These are phyloP conservation scores for Steinernema hermaphroditum DNA, from an alignment of 2,888 invertebrate genomes.

Conservation along the genomic window DNA sequence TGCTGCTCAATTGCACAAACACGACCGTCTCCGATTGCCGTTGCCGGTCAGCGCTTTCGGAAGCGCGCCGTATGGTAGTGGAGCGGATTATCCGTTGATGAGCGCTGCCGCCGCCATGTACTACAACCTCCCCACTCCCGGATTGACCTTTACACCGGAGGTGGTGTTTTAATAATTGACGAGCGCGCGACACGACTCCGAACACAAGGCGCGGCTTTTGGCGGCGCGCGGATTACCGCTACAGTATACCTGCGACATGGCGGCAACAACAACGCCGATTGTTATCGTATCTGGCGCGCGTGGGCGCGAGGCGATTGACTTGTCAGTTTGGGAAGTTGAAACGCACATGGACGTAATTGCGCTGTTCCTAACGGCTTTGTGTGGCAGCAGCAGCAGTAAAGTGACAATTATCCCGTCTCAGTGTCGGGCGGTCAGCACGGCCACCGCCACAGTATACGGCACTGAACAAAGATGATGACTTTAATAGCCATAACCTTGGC, in stretches of 20 bases:
- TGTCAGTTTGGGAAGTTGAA: conserved; percentile 20
- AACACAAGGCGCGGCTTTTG: neutral
- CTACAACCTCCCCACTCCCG: too few relatives aligned
- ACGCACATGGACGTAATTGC: conserved; percentile 22
- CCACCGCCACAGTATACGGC: neutral
- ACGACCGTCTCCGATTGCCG: conserved; percentile 1
- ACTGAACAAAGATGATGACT: neutral
- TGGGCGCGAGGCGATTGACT: conserved; percentile 12
- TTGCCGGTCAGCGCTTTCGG: conserved; percentile 23
- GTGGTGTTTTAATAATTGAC: conserved; percentile 26
- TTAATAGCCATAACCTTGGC: conserved; percentile 24
- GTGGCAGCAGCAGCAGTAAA: conserved; percentile 10
- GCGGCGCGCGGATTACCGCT: conserved; percentile 15
- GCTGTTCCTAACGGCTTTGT: conserved; percentile 28
- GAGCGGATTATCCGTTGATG: conserved; percentile 16
- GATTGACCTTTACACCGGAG: conserved; percentile 25
- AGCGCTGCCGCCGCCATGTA: neutral
- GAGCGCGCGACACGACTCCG: neutral
- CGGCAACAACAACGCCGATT: neutral
- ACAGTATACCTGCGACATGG: neutral
- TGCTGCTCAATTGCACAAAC: conserved; percentile 21
- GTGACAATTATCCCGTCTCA: conserved; percentile 24
- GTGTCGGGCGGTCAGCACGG: neutral
- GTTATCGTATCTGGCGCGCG: conserved; percentile 11
- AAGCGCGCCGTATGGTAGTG: conserved; percentile 15